Evolutionary conservation across 2,888 invertebrate species (phyloP).

Genomic region (Drosophila macrospina): DNA sequence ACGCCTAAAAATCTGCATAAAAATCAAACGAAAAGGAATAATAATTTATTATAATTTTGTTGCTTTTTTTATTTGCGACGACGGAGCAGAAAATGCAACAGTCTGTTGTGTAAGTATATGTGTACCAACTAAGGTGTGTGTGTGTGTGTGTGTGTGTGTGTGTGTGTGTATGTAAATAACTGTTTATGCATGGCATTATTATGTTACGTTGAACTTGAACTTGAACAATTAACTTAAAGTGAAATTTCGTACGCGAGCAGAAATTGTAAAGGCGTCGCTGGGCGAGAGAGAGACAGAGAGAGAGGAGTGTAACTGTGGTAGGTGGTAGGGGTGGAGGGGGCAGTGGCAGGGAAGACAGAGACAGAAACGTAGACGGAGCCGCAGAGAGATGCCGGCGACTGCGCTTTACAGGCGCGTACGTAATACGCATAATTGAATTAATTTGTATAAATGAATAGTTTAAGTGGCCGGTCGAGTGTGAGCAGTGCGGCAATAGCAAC

Average conservation of each 20-base stretch:
- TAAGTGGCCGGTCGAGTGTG: slow-evolving; percentile 77
- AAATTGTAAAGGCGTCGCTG: slow-evolving; percentile 69
- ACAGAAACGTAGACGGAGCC: slow-evolving; percentile 5
- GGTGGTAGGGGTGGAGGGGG: background rate
- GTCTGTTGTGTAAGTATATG: slow-evolving; percentile 41
- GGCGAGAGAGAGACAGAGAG: no score
- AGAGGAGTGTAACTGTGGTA: background rate
- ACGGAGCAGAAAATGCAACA: slow-evolving; percentile 56
- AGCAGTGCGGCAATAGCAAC: slow-evolving; percentile 44
- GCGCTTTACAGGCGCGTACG: slow-evolving; percentile 80
- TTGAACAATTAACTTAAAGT: slow-evolving; percentile 83
- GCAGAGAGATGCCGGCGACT: slow-evolving; percentile 68
- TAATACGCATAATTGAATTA: slow-evolving; percentile 84
- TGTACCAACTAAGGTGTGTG: slow-evolving; percentile 28
- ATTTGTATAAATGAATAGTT: slow-evolving; percentile 85
- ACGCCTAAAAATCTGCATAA: slow-evolving; percentile 78
- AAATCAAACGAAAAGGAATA: slow-evolving; percentile 81
- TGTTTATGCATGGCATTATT: slow-evolving; percentile 69
- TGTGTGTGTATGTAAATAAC: slow-evolving; percentile 26
- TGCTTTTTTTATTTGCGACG: slow-evolving; percentile 2
- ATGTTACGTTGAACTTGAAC: slow-evolving; percentile 82
- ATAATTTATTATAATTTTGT: slow-evolving; percentile 81
- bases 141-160: slow-evolving; percentile 8
- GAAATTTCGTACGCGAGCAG: slow-evolving; percentile 83
- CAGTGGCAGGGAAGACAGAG: background rate